A percentile compares a stretch with the other conserved stretches of the same genome.
Conservation (phyloP, 1,140 invertebrate species). For the Hylaeus anthracinus region DNA sequence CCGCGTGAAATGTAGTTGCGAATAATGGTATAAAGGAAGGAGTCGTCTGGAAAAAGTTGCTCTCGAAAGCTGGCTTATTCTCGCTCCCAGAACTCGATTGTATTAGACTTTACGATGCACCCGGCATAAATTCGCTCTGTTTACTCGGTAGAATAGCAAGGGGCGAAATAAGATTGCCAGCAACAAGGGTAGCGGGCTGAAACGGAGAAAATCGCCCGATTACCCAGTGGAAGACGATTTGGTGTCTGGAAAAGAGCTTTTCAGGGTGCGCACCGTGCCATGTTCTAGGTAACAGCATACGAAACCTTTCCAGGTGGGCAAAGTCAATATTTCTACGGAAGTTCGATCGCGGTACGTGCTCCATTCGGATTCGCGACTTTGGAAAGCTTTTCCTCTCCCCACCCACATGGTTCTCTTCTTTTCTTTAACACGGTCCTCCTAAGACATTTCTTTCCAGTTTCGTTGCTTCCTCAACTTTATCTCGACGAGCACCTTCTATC, state of each 20-base stretch:
- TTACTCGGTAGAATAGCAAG: neutral
- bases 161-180: neutral
- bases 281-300: neutral
- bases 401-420: neutral
- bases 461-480: neutral
- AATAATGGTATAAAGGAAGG: too few relatives aligned
- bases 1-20: too few relatives aligned
- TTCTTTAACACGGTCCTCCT: neutral
- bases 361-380: slow-evolving; percentile 10
- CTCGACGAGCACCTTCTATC: too few relatives aligned
- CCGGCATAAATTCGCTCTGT: slow-evolving; percentile 6
- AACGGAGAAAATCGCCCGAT: slow-evolving; percentile 17
- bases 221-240: neutral
- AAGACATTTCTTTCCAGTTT: neutral
- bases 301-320: slow-evolving; percentile 1
- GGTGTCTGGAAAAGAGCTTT: neutral
- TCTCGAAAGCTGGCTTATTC: too few relatives aligned
- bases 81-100: neutral
- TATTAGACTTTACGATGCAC: neutral
- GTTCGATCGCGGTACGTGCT: slow-evolving; percentile 15
- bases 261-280: neutral
- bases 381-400: slow-evolving; percentile 23
- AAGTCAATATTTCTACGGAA: slow-evolving; percentile 38
- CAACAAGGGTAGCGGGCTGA: neutral
- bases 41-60: too few relatives aligned